Conservation (phyloP, 2,888 invertebrate species). For the Drosophila paranaensis region DNA sequence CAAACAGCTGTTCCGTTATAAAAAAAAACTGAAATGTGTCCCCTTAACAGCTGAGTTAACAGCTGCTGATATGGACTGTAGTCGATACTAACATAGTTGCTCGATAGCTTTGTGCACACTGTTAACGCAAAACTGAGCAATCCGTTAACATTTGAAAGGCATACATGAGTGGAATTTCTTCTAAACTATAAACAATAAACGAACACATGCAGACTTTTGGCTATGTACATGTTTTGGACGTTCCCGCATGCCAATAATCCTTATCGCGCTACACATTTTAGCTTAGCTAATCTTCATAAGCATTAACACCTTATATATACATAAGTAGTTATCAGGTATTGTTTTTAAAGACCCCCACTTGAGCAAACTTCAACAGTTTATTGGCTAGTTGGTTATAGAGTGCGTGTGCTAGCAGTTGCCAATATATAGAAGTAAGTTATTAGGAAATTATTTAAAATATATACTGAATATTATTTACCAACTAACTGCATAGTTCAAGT, state of each 20-base stretch:
- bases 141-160: conserved; percentile 14
- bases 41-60: conserved; percentile 33
- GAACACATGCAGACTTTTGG: background rate
- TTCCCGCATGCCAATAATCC: conserved; percentile 54
- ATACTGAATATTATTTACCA: background rate
- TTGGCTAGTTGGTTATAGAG: conserved; percentile 40
- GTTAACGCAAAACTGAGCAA: conserved; percentile 36
- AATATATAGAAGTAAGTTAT: conserved; percentile 27
- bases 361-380: conserved; percentile 24
- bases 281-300: conserved; percentile 57
- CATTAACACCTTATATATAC: conserved; percentile 1
- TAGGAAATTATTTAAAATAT: background rate
- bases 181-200: background rate
- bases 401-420: conserved; percentile 22
- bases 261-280: conserved; percentile 57
- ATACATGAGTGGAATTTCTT: too few relatives aligned
- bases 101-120: background rate
- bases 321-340: conserved; percentile 50
- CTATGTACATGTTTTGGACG: background rate
- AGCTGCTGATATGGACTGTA: conserved; percentile 8
- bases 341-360: conserved; percentile 64
- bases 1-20: conserved; percentile 39
- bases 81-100: conserved; percentile 14
- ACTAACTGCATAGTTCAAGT: conserved; percentile 1
- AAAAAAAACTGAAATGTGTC: background rate